These are phyloP conservation scores for Speoplatyrhinus poulsoni DNA, from an alignment of 2,113 vertebrate genomes.

Conservation along the genomic window DNA sequence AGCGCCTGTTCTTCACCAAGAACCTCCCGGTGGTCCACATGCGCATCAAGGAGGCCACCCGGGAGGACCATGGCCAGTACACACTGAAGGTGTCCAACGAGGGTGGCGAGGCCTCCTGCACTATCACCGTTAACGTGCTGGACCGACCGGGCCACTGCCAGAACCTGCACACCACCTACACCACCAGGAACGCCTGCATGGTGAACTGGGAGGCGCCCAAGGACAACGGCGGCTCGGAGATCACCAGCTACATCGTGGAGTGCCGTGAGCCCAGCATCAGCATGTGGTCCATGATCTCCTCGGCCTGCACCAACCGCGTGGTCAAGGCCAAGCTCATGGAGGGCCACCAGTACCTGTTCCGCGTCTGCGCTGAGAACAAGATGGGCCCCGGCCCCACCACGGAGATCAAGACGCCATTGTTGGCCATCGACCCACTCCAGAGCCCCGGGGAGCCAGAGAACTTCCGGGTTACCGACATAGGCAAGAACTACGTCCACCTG, in stretches of 20 bases:
- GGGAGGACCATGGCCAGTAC: conserved; percentile 92
- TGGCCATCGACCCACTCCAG: conserved; percentile 93
- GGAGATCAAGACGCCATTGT: conserved; percentile 90
- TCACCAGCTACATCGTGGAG: conserved; percentile 98
- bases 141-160: conserved; percentile 95
- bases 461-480: conserved; percentile 90
- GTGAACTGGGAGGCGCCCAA: conserved; percentile 91
- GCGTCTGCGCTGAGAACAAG: conserved; percentile 96
- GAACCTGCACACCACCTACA: conserved; percentile 86
- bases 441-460: conserved; percentile 96
- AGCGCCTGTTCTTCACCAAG: conserved; percentile 80
- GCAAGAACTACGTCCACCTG: conserved; percentile 90
- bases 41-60: conserved; percentile 88
- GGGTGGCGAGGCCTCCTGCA: conserved; percentile 91
- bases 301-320: conserved; percentile 89
- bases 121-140: conserved; percentile 90
- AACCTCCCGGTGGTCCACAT: conserved; percentile 89
- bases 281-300: conserved; percentile 93
- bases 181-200: conserved; percentile 91
- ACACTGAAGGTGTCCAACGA: conserved; percentile 90
- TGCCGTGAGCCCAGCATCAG: conserved; percentile 90
- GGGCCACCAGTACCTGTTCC: conserved; percentile 93
- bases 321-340: conserved; percentile 91
- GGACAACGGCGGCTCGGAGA: conserved; percentile 97
- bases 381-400: conserved; percentile 88